Conservation (phyloP, 2,797 vertebrate species). For the Arrhamphus sclerolepis region DNA sequence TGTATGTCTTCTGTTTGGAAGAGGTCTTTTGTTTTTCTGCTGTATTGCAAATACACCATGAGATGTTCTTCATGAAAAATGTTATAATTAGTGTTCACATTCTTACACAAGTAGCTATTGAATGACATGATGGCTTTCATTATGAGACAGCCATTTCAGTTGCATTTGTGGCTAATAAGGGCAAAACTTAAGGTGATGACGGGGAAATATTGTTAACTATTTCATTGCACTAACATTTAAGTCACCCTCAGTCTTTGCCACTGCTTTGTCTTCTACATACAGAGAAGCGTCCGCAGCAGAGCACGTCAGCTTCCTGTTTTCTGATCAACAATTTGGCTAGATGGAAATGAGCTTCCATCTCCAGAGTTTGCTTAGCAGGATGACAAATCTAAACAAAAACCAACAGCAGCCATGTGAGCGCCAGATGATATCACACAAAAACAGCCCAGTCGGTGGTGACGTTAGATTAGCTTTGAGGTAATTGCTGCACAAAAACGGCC, state of each 20-base stretch:
- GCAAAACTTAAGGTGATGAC: background rate
- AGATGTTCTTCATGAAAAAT: no score
- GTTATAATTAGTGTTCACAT: no score
- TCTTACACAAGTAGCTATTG: no score
- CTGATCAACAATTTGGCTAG: slow-evolving; percentile 37
- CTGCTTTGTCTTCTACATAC: background rate
- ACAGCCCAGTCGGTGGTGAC: slow-evolving; percentile 2
- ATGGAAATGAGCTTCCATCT: slow-evolving; percentile 38
- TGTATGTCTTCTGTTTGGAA: no score
- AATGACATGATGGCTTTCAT: no score
- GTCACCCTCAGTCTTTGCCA: slow-evolving; percentile 1
- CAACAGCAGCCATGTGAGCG: background rate
- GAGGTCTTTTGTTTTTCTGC: background rate
- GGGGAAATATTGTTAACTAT: background rate
- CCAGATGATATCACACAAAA: background rate
- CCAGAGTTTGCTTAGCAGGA: background rate
- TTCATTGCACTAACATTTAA: background rate
- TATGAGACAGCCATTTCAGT: background rate
- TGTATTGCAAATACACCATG: no score
- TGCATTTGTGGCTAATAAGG: no score
- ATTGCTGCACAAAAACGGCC: slow-evolving; percentile 20
- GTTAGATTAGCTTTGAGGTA: slow-evolving; percentile 30
- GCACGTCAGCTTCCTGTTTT: slow-evolving; percentile 1
- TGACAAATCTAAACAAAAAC: no score
- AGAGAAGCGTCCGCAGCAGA: no score